A percentile compares a stretch with the other conserved stretches of the same genome.
Evolutionary conservation across 2,888 invertebrate species (phyloP).

Genomic region (Rotaria macrura): DNA sequence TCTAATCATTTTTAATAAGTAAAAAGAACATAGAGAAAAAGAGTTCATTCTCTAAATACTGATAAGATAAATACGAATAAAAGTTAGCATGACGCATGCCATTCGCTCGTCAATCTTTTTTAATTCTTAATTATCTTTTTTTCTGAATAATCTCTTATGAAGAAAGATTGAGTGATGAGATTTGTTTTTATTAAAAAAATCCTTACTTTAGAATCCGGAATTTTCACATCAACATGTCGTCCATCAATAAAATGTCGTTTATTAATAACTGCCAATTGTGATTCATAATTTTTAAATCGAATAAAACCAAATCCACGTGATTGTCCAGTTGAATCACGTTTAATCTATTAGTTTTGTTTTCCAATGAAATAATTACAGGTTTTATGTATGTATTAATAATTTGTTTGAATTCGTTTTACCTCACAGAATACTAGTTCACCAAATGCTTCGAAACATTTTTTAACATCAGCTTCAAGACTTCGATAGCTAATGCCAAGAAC

Average conservation of each 20-base stretch:
- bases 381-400: too few species aligned
- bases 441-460: slow-evolving; percentile 89
- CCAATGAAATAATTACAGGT: neutral
- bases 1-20: too few species aligned
- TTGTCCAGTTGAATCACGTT: slow-evolving; percentile 79
- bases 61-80: too few species aligned
- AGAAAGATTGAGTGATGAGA: too few species aligned
- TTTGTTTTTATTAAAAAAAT: too few species aligned
- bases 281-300: slow-evolving; percentile 83
- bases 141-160: too few species aligned
- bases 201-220: slow-evolving; percentile 80
- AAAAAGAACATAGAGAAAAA: too few species aligned
- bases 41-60: too few species aligned
- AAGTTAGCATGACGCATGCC: too few species aligned
- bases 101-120: too few species aligned
- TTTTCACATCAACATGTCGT: slow-evolving; percentile 93
- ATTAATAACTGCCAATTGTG: slow-evolving; percentile 82
- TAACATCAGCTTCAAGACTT: slow-evolving; percentile 83
- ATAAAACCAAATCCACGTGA: slow-evolving; percentile 99
- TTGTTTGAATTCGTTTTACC: slow-evolving; percentile 16
- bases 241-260: slow-evolving; percentile 91
- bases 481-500: slow-evolving; percentile 95
- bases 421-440: slow-evolving; percentile 80
- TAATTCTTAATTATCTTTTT: too few species aligned
- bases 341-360: slow-evolving; percentile 58